Percentiles rank a stretch among this genome's conserved stretches.
Conservation (phyloP, 2,888 invertebrate genomes). For the Liopterus haemorrhoidalis region DNA sequence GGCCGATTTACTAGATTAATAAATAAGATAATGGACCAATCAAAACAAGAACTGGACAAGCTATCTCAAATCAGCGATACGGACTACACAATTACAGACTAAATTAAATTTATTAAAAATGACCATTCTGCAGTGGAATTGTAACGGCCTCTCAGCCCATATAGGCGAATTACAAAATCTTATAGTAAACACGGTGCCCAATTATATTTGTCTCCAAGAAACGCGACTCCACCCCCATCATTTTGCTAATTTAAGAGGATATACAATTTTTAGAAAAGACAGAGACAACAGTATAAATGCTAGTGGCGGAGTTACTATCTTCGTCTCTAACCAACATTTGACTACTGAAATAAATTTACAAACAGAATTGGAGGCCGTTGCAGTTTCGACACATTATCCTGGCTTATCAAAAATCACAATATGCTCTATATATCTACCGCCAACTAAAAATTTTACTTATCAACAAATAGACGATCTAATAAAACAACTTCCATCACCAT, state of each 20-base stretch:
- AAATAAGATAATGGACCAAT: too few relatives aligned
- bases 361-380: constrained; percentile 7
- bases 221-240: constrained; percentile 5
- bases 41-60: too few relatives aligned
- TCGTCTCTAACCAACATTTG: constrained; percentile 3
- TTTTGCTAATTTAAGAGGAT: neutral
- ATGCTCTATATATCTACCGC: too few relatives aligned
- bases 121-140: constrained; percentile 13
- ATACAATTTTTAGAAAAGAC: constrained; percentile 9
- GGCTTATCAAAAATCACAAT: too few relatives aligned
- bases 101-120: too few relatives aligned
- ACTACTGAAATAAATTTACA: constrained; percentile 9
- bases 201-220: constrained; percentile 10
- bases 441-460: too few relatives aligned
- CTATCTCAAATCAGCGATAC: too few relatives aligned
- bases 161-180: constrained; percentile 3
- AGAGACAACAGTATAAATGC: constrained; percentile 6
- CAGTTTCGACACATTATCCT: constrained; percentile 2
- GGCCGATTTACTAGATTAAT: too few relatives aligned
- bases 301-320: constrained; percentile 7
- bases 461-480: too few relatives aligned
- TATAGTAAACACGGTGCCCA: constrained; percentile 1
- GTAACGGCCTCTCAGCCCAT: constrained; percentile 7
- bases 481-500: too few relatives aligned
- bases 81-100: too few relatives aligned